Evolutionary conservation across 2,888 invertebrate genomes (phyloP).

Genomic region (Tholera decimalis): DNA sequence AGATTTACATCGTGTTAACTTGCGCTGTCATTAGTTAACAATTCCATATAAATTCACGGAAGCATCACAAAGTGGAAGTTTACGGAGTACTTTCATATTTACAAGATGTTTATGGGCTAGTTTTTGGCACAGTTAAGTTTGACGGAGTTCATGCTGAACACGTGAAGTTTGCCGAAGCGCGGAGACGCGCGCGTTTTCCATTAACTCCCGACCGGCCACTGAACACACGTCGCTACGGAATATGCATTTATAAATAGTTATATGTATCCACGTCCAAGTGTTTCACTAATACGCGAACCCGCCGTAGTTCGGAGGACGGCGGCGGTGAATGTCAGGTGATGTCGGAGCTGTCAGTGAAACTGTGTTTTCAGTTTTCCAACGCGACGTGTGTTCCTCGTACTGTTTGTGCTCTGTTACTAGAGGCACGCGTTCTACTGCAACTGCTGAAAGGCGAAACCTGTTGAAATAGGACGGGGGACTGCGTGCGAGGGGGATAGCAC

Average conservation of each 20-base stretch:
- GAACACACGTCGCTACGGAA: constrained; percentile 81
- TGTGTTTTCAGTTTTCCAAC: constrained; percentile 86
- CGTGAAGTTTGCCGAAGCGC: constrained; percentile 76
- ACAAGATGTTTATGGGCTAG: constrained; percentile 75
- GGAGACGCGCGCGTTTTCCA: constrained; percentile 75
- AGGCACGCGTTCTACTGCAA: constrained; percentile 89
- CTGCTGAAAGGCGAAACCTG: constrained; percentile 91
- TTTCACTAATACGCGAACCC: constrained; percentile 79
- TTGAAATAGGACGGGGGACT: constrained; percentile 89
- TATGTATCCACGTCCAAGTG: constrained; percentile 79
- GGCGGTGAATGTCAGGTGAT: constrained; percentile 86
- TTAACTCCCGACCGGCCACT: constrained; percentile 78
- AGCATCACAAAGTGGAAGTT: constrained; percentile 72
- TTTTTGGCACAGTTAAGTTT: constrained; percentile 85
- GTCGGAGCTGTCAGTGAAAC: constrained; percentile 88
- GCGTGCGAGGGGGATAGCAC: constrained; percentile 79
- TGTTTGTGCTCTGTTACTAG: constrained; percentile 90
- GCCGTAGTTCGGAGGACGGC: constrained; percentile 78
- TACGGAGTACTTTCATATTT: constrained; percentile 72
- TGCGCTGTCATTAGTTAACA: constrained; percentile 68
- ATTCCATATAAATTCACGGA: constrained; percentile 79
- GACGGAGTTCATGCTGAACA: constrained; percentile 76
- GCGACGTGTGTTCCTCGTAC: constrained; percentile 87
- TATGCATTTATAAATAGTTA: constrained; percentile 87
- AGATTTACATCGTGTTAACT: constrained; percentile 84